These are phyloP conservation scores for Brassicogethes aeneus DNA, from an alignment of 2,888 invertebrate genomes.

Conservation along the genomic window DNA sequence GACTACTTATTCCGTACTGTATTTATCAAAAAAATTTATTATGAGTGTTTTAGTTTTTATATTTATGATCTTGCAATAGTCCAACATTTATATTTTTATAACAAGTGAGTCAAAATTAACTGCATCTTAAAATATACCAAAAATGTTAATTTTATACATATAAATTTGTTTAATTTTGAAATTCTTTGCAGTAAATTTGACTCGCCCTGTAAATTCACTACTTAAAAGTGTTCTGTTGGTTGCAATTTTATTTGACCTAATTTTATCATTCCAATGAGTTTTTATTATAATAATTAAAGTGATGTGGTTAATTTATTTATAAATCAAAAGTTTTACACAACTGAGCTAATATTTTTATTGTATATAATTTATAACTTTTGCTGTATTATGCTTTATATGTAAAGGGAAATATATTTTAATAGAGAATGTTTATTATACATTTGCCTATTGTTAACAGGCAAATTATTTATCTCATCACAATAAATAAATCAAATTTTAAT, in stretches of 20 bases:
- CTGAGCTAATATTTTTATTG: neutral
- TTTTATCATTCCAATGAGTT: neutral
- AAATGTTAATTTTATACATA: neutral
- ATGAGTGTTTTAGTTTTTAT: too few relatives aligned
- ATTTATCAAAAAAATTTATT: too few relatives aligned
- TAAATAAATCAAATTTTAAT: constrained; percentile 3
- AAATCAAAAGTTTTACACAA: neutral
- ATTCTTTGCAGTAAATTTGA: too few relatives aligned
- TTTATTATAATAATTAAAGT: too few relatives aligned
- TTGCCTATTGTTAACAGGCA: constrained; percentile 5
- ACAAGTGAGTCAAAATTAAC: too few relatives aligned
- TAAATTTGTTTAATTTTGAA: too few relatives aligned
- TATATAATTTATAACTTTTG: neutral
- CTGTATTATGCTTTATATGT: constrained; percentile 7
- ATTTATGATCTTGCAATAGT: too few relatives aligned
- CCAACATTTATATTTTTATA: too few relatives aligned
- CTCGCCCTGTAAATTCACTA: too few relatives aligned
- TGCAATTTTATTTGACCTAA: neutral
- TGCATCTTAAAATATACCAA: neutral
- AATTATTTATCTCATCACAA: constrained; percentile 5
- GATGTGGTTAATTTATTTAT: neutral
- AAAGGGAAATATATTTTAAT: constrained; percentile 8
- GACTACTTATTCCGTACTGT: neutral
- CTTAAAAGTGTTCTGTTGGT: neutral
- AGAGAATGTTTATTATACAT: constrained; percentile 4